Conservation (phyloP, 2,797 vertebrate species). For the Yasuhikotakia modesta region DNA sequence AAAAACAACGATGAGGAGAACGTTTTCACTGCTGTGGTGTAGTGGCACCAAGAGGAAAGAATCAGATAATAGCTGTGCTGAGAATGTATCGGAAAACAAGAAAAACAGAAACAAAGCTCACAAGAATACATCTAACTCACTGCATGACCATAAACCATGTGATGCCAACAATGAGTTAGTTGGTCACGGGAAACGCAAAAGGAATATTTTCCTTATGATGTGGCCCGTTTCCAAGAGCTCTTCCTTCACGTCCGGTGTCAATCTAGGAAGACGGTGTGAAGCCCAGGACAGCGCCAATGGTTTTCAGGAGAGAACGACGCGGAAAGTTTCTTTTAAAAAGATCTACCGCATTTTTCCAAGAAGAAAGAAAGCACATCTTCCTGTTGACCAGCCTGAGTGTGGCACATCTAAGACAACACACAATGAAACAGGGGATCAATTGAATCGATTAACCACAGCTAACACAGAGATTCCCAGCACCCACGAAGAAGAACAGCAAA, state of each 20-base stretch:
- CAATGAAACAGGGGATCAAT: slow-evolving; percentile 14
- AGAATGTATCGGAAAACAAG: slow-evolving; percentile 14
- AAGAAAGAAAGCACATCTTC: slow-evolving; percentile 56
- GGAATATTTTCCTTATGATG: slow-evolving; percentile 58
- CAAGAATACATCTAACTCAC: slow-evolving; percentile 15
- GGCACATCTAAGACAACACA: neutral
- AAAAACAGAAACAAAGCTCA: slow-evolving; percentile 12
- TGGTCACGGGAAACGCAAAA: slow-evolving; percentile 15
- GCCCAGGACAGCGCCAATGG: neutral
- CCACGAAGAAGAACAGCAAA: slow-evolving; percentile 7
- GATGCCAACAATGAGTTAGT: neutral
- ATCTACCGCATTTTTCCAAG: slow-evolving; percentile 72
- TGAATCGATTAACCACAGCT: slow-evolving; percentile 7
- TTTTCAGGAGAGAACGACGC: slow-evolving; percentile 30
- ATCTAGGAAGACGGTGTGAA: slow-evolving; percentile 59
- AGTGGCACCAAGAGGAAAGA: slow-evolving; percentile 75
- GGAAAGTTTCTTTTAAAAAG: slow-evolving; percentile 66
- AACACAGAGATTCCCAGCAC: neutral
- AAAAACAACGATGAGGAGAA: slow-evolving; percentile 60
- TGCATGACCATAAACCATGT: neutral
- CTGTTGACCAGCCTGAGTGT: slow-evolving; percentile 20
- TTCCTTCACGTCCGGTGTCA: slow-evolving; percentile 63
- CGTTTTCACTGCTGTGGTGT: slow-evolving; percentile 73
- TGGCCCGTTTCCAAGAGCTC: slow-evolving; percentile 77
- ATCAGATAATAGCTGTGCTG: neutral